phyloP scores from a whole-genome alignment of 2,888 invertebrate genomes.

The Xestia sexstrigata region DNA sequence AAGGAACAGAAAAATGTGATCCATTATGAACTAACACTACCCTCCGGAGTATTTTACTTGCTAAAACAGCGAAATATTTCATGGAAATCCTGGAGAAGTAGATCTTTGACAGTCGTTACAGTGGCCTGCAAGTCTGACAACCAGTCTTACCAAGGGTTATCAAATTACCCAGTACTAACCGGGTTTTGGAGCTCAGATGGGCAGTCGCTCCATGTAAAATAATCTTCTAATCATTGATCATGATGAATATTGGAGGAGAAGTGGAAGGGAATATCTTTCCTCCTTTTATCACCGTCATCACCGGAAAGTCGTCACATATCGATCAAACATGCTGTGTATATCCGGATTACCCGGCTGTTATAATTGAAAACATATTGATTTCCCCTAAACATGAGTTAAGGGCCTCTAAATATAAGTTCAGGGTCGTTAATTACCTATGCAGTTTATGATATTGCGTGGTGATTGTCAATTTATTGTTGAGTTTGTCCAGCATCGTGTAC shows the following conservation, averaged over 20 bases:
- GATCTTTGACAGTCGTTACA: too few relatives aligned
- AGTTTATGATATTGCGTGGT: constrained; percentile 45
- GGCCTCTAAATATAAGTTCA: constrained; percentile 19
- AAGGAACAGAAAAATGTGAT: background rate
- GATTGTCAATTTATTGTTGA: background rate
- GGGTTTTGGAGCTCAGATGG: too few relatives aligned
- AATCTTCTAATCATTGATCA: too few relatives aligned
- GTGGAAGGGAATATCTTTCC: too few relatives aligned
- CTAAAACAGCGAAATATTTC: background rate
- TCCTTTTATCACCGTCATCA: background rate
- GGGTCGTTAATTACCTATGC: constrained; percentile 22
- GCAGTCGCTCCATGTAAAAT: too few relatives aligned
- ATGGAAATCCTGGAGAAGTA: background rate
- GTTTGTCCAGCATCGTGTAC: background rate
- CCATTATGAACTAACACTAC: background rate
- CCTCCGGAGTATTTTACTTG: background rate
- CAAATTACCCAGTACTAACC: too few relatives aligned
- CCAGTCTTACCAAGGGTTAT: too few relatives aligned
- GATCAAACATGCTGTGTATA: background rate
- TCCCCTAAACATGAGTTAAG: constrained; percentile 17
- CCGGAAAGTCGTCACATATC: background rate
- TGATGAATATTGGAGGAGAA: background rate
- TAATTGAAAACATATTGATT: constrained; percentile 22
- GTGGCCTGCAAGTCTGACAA: too few relatives aligned
- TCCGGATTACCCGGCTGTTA: background rate